Evolutionary conservation across 2,888 invertebrate genomes (phyloP).

Genomic region (Cheilosia vulpina): DNA sequence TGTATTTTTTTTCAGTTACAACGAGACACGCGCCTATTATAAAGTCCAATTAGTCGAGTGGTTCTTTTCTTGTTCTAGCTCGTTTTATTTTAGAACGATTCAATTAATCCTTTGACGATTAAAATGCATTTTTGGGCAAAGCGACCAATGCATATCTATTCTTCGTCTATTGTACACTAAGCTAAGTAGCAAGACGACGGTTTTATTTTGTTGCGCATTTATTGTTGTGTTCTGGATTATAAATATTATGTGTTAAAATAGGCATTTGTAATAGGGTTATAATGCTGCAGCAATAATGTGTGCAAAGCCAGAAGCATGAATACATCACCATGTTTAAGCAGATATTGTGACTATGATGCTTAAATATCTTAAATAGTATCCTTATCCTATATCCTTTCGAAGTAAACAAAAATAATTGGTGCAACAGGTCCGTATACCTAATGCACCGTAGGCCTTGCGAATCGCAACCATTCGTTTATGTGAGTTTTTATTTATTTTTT

Average conservation of each 20-base stretch:
- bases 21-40: slow-evolving; percentile 63
- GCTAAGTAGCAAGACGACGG: slow-evolving; percentile 54
- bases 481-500: too few species aligned
- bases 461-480: too few species aligned
- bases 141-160: slow-evolving; percentile 44
- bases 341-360: slow-evolving; percentile 5
- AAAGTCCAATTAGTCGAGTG: slow-evolving; percentile 59
- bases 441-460: too few species aligned
- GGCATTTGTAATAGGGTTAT: slow-evolving; percentile 50
- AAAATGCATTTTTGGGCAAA: slow-evolving; percentile 42
- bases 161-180: slow-evolving; percentile 49
- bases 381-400: too few species aligned
- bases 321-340: background rate
- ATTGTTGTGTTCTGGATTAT: slow-evolving; percentile 51
- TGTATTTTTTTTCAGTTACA: slow-evolving; percentile 31
- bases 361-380: slow-evolving; percentile 1
- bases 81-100: slow-evolving; percentile 56
- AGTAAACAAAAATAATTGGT: background rate
- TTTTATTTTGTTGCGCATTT: slow-evolving; percentile 48
- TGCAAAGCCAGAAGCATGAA: background rate
- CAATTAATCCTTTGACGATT: slow-evolving; percentile 61
- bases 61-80: slow-evolving; percentile 50
- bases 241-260: slow-evolving; percentile 29
- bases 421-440: background rate
- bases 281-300: slow-evolving; percentile 45